A percentile compares a stretch with the other conserved stretches of the same genome.
These are phyloP conservation scores for Pagetopsis macropterus DNA, from an alignment of 2,797 vertebrate genomes.

Conservation along the genomic window DNA sequence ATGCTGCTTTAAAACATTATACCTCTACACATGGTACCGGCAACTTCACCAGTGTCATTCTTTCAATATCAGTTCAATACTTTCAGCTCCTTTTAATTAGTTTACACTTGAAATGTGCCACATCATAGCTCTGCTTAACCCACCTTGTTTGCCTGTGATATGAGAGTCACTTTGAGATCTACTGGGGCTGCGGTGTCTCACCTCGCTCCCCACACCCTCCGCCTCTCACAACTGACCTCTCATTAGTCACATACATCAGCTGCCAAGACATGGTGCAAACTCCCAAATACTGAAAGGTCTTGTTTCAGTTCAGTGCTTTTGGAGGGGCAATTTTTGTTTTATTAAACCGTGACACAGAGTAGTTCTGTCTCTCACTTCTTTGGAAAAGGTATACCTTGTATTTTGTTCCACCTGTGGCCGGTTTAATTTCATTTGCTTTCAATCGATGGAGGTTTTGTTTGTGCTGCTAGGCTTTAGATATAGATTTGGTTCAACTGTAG, in stretches of 20 bases:
- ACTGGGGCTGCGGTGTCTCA: not conserved
- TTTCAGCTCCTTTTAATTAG: conserved; percentile 1
- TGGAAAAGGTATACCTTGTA: conserved; percentile 2
- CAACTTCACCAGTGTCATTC: conserved; percentile 3
- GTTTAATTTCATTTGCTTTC: conserved; percentile 39
- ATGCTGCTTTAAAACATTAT: not conserved
- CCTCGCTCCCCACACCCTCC: conserved; percentile 11
- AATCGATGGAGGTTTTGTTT: conserved; percentile 22
- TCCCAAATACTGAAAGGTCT: conserved; percentile 25
- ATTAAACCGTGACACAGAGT: conserved; percentile 44
- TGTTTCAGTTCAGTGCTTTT: conserved; percentile 31
- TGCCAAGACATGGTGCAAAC: conserved; percentile 7
- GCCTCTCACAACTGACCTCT: conserved; percentile 40
- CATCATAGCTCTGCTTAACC: conserved; percentile 1
- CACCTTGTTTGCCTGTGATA: conserved; percentile 8
- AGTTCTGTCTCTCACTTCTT: conserved; percentile 51
- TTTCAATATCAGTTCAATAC: conserved; percentile 1
- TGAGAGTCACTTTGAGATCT: conserved; percentile 17
- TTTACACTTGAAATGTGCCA: conserved; percentile 13
- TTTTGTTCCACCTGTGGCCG: conserved; percentile 24
- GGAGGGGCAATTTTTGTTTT: conserved; percentile 7
- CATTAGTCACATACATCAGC: conserved; percentile 61
- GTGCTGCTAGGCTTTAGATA: conserved; percentile 19
- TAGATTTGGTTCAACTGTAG: not conserved
- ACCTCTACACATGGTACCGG: conserved; percentile 7